Evolutionary conservation across 2,797 vertebrate species (phyloP), one percentile per base, ranked within the genome.

Genomic region (Propithecus perrieri): DNA sequence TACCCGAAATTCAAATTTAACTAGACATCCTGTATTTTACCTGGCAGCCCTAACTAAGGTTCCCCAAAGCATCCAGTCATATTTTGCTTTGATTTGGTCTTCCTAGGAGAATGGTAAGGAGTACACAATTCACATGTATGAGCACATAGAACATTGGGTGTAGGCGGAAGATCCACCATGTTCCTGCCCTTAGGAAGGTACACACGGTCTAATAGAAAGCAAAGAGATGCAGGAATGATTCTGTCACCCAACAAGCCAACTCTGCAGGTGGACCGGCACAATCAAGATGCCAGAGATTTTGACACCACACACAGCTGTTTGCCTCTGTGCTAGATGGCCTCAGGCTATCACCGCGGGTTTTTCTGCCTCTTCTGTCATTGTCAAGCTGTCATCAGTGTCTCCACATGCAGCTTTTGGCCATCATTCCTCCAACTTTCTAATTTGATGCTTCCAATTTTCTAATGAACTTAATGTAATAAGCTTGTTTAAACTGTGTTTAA

Each of bases 1-100:
- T 67, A 85, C 59, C 85, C 83, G 65, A 87, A 97, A 94, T 74
- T 96, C 75, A 91, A 79, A 75, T 95, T 88, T 80, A 69, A 85
- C 71, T 55, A 80, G 20, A 30, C 67, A 1, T 22, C 38, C 84
- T 55, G 11, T 83, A 57, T 80, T 74, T 93, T 85, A 67, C 74
- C 83, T 55, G 50, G 50, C 33, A 83, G 17, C 11, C 84, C 30
- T 83, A 92, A 89, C 22, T 79, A 87, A 75, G 28, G 57, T 46
- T 95, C 13, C 65, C n/a, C 26, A 53, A 83, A 84, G 41, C 35
- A 94, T 55, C 28, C n/a, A 91, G 14, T 63, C 55, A 75, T 48
- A 61, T 65, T 87, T 86, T 33, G 28, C 14, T 74, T 74, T 90
- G 38, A 81, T 84, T 96, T 89, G 43, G 17, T 75, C 57, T 91